Evolutionary conservation across 2,888 invertebrate species (phyloP).

Genomic region (Dryadula phaetusa): DNA sequence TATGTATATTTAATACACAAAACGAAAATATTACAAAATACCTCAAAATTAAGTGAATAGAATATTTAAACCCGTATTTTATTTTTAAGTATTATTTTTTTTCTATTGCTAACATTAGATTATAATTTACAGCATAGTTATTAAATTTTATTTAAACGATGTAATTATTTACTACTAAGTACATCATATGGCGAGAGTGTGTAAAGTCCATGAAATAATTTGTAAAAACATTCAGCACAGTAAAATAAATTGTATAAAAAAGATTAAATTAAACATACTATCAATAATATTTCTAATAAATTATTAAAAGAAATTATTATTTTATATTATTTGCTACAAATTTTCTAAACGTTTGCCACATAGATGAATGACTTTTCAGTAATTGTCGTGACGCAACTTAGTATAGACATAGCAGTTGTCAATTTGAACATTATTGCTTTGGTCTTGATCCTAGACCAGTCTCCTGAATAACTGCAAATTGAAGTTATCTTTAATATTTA

Average conservation of each 20-base stretch:
- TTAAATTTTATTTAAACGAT: too few relatives aligned
- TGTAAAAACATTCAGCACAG: not conserved
- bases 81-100: too few relatives aligned
- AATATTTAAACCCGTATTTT: too few relatives aligned
- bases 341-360: conserved; percentile 45
- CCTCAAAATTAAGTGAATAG: too few relatives aligned
- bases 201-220: not conserved
- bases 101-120: not conserved
- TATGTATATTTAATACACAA: too few relatives aligned
- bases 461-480: not conserved
- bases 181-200: not conserved
- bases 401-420: conserved; percentile 18
- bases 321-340: not conserved
- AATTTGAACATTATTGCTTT: conserved; percentile 22
- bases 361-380: conserved; percentile 41
- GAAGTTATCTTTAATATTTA: not conserved
- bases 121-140: not conserved
- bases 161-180: too few relatives aligned
- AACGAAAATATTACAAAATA: too few relatives aligned
- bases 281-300: not conserved
- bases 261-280: not conserved
- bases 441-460: not conserved
- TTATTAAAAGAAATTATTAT: not conserved
- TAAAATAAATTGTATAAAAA: not conserved
- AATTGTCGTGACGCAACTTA: conserved; percentile 33